phyloP scores from a whole-genome alignment of 53 echinoderm and acorn worm species.

The Zoroaster sp. region DNA sequence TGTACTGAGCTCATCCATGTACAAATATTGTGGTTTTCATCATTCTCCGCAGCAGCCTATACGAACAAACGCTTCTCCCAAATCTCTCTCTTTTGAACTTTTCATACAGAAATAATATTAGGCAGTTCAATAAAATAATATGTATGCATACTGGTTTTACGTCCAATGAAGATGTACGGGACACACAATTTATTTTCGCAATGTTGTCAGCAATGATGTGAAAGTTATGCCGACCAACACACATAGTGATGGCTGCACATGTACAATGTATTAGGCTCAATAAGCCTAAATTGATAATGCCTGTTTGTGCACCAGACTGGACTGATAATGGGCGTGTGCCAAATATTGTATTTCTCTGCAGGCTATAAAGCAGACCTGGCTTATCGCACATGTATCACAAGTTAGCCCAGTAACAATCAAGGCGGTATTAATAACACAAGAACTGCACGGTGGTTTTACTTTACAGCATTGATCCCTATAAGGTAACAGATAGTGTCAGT shows the following conservation, averaged over 20 bases:
- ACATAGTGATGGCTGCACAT: not conserved
- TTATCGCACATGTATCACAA: slow-evolving; percentile 23
- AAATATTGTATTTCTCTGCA: slow-evolving; percentile 9
- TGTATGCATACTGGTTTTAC: too few relatives aligned
- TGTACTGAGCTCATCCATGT: too few relatives aligned
- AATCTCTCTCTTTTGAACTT: too few relatives aligned
- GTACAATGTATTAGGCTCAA: not conserved
- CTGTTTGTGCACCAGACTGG: not conserved
- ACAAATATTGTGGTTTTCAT: too few relatives aligned
- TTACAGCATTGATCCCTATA: not conserved
- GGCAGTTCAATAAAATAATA: too few relatives aligned
- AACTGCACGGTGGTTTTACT: slow-evolving; percentile 20
- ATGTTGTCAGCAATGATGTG: too few relatives aligned
- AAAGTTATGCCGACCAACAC: not conserved
- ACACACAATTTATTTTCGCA: too few relatives aligned
- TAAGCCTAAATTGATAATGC: not conserved
- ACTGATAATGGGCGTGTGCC: not conserved
- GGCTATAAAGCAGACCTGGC: slow-evolving; percentile 42
- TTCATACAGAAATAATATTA: too few relatives aligned
- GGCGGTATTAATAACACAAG: slow-evolving; percentile 40
- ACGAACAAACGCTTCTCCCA: too few relatives aligned
- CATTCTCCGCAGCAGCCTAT: too few relatives aligned
- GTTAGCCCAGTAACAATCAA: slow-evolving; percentile 35
- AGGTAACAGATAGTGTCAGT: not conserved
- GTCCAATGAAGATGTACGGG: too few relatives aligned